These are phyloP conservation scores for Nomada flava DNA, from an alignment of 2,888 invertebrate species.

Conservation along the genomic window DNA sequence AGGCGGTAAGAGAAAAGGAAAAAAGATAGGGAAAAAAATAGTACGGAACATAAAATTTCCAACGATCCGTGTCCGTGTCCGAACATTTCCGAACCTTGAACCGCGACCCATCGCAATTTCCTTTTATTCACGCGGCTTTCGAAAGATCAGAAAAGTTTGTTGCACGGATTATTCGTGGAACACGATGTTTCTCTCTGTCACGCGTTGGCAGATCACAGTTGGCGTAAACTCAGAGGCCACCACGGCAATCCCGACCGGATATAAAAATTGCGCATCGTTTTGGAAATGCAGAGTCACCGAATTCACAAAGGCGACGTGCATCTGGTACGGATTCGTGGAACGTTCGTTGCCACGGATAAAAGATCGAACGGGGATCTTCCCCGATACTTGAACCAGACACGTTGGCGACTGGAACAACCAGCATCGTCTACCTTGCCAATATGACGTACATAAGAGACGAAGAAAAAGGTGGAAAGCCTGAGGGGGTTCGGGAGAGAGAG, in stretches of 20 bases:
- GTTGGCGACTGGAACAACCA: constrained; percentile 9
- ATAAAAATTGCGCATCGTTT: constrained; percentile 47
- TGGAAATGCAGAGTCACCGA: constrained; percentile 34
- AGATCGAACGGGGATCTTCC: background rate
- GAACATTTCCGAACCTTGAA: background rate
- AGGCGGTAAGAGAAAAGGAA: background rate
- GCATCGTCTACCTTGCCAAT: constrained; percentile 1
- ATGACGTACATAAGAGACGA: background rate
- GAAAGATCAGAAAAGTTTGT: constrained; percentile 11
- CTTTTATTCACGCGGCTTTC: background rate
- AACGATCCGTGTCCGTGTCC: background rate
- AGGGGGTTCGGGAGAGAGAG: background rate
- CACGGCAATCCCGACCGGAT: constrained; percentile 11
- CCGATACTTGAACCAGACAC: background rate
- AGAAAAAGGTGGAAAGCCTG: background rate
- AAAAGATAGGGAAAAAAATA: background rate
- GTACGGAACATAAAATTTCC: background rate
- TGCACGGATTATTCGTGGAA: constrained; percentile 44
- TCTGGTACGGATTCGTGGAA: background rate
- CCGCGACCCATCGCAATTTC: background rate
- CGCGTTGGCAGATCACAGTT: constrained; percentile 45
- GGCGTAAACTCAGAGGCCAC: constrained; percentile 40
- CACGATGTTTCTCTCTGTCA: constrained; percentile 41
- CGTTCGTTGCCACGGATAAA: background rate
- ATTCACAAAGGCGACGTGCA: background rate